Evolutionary conservation across 2,113 vertebrate species (phyloP), one percentile per base, ranked within the genome.

Genomic region (Pygathrix nemaeus): DNA sequence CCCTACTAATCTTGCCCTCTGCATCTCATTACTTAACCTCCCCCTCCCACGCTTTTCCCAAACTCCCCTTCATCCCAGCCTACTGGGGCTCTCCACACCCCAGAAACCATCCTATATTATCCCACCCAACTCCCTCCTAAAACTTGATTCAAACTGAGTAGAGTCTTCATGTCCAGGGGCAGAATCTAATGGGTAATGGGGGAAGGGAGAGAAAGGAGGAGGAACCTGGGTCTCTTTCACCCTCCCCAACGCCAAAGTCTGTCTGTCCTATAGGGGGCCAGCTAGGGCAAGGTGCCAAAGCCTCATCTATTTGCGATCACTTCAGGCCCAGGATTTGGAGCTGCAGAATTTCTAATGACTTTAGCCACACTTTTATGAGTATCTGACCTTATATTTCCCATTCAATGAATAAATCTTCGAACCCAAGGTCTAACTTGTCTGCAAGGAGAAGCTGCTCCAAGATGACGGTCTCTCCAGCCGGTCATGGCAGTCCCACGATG

Each of bases 311-410:
- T 98, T 98, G 97, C 97, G 93, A 98, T 97, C 97, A 97, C 94
- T 97, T 79, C 96, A 97, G 97, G 97, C 83, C 96, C 96, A 96
- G 94, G 57, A 80, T 98, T 98, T 97, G 97, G 97, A 97, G 76
- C 91, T 97, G 96, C 97, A 97, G 92, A 96, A 90, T 93, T 90
- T 98, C 98, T 97, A 98, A 98, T 83, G 95, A 97, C 96, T 96
- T 97, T 98, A 98, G 98, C 97, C 92, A 97, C 95, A 78, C 95
- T 98, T 98, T 98, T 96, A 97, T 98, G 98, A 98, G 97, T 98
- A 94, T 91, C 96, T 84, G 97, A 98, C 96, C 95, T 97, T 97
- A 97, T 96, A 94, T 76, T 98, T 97, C 3, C 75, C 95, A 97
- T 97, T 98, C 98, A 98, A 97, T 95, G 91, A 98, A 97, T 97